phyloP scores from a whole-genome alignment of 2,888 invertebrate species.

The Polylopha cassiicola region DNA sequence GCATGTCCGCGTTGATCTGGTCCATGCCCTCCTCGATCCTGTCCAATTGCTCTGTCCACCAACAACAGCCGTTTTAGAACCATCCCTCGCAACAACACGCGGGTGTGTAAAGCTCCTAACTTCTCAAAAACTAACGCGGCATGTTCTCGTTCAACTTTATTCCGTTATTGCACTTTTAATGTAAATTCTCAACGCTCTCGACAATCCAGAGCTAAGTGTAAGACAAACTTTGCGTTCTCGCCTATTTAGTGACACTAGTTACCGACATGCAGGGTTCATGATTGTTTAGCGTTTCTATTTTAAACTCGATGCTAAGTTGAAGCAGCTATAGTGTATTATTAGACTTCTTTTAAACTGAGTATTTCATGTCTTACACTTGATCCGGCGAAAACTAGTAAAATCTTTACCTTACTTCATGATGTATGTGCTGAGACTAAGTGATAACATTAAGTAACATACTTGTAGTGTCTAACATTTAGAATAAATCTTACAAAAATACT shows the following conservation, averaged over 20 bases:
- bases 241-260: constrained; percentile 41
- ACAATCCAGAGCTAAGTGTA: constrained; percentile 71
- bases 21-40: constrained; percentile 99
- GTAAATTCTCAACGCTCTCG: constrained; percentile 78
- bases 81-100: constrained; percentile 37
- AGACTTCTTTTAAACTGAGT: constrained; percentile 18
- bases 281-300: constrained; percentile 45
- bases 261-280: constrained; percentile 51
- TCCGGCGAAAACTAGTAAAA: constrained; percentile 53
- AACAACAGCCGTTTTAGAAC: constrained; percentile 55
- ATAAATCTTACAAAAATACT: constrained; percentile 54
- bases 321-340: constrained; percentile 44
- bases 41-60: constrained; percentile 96
- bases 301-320: constrained; percentile 37
- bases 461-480: constrained; percentile 67
- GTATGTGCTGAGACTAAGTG: constrained; percentile 74
- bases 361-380: constrained; percentile 64
- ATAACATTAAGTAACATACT: constrained; percentile 54
- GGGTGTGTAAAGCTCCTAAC: constrained; percentile 61
- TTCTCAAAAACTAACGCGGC: constrained; percentile 34
- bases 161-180: constrained; percentile 31
- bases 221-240: constrained; percentile 51
- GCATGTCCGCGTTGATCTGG: constrained; percentile 99
- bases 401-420: constrained; percentile 66
- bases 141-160: constrained; percentile 29